A percentile compares a stretch with the other conserved stretches of the same genome.
phyloP scores from a whole-genome alignment of 2,888 invertebrate species.

The Watsonalla binaria region DNA sequence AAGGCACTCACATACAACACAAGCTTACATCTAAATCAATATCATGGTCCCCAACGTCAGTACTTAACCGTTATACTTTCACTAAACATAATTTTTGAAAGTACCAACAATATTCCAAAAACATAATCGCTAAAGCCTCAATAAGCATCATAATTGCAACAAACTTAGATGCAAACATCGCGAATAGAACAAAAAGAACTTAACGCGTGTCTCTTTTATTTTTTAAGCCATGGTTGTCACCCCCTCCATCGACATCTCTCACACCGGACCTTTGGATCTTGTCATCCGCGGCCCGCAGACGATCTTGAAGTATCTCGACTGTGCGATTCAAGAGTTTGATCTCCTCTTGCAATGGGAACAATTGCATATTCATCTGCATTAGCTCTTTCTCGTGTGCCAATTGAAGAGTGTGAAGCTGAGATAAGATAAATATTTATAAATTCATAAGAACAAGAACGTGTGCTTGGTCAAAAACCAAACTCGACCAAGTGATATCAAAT shows the following conservation, averaged over 20 bases:
- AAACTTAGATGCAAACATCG: not conserved
- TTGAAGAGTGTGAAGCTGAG: conserved; percentile 86
- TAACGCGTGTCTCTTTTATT: conserved; percentile 37
- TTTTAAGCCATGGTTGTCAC: conserved; percentile 42
- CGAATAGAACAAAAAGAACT: conserved; percentile 8
- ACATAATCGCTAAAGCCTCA: not conserved
- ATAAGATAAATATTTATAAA: not conserved
- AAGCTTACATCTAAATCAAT: conserved; percentile 21
- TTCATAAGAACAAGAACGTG: too few species aligned
- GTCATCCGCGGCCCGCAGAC: conserved; percentile 54
- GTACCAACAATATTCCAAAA: not conserved
- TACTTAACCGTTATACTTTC: conserved; percentile 7
- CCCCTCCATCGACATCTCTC: conserved; percentile 50
- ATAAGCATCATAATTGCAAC: not conserved
- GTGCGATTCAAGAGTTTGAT: conserved; percentile 79
- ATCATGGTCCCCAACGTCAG: conserved; percentile 32
- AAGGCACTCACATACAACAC: conserved; percentile 37
- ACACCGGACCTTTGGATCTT: conserved; percentile 46
- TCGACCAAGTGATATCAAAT: too few species aligned
- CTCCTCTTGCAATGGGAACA: conserved; percentile 79
- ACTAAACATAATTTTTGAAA: conserved; percentile 8
- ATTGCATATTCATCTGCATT: conserved; percentile 80
- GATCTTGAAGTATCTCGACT: conserved; percentile 68
- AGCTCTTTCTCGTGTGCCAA: conserved; percentile 85
- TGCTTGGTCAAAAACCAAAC: too few species aligned